Evolutionary conservation across 2,797 vertebrate genomes (phyloP).

Genomic region (Thaleichthys pacificus): DNA sequence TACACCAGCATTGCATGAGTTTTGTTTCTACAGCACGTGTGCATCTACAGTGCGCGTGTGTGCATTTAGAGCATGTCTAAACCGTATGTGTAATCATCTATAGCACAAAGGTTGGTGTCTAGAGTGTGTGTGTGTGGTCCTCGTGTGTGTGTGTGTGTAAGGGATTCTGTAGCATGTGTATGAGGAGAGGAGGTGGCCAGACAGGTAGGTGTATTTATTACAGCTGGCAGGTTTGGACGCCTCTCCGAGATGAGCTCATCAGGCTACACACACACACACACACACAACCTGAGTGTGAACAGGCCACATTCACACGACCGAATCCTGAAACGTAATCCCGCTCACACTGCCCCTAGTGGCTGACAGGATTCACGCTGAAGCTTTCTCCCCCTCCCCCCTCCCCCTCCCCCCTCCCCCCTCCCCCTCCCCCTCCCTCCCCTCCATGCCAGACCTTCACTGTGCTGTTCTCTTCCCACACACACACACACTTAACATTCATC

Average conservation of each 20-base stretch:
- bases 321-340: too few species aligned
- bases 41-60: background rate
- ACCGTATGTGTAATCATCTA: slow-evolving; percentile 1
- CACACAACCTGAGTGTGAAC: slow-evolving; percentile 15
- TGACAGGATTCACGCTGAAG: background rate
- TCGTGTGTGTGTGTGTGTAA: too few species aligned
- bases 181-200: background rate
- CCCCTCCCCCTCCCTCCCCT: background rate
- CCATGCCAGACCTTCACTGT: background rate
- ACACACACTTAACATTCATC: slow-evolving; percentile 14
- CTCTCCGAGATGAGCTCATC: slow-evolving; percentile 47
- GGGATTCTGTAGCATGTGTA: background rate
- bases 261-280: slow-evolving; percentile 5
- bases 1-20: background rate
- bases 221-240: slow-evolving; percentile 32
- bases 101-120: too few species aligned
- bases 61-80: background rate
- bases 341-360: background rate
- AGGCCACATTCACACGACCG: slow-evolving; percentile 20
- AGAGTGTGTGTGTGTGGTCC: too few species aligned
- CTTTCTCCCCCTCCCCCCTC: background rate
- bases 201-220: background rate
- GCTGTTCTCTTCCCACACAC: background rate
- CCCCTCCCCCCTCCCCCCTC: background rate
- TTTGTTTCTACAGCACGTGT: background rate